These are phyloP conservation scores for Aptenodytes forsteri DNA, from an alignment of 2,113 vertebrate species.

Conservation along the genomic window DNA sequence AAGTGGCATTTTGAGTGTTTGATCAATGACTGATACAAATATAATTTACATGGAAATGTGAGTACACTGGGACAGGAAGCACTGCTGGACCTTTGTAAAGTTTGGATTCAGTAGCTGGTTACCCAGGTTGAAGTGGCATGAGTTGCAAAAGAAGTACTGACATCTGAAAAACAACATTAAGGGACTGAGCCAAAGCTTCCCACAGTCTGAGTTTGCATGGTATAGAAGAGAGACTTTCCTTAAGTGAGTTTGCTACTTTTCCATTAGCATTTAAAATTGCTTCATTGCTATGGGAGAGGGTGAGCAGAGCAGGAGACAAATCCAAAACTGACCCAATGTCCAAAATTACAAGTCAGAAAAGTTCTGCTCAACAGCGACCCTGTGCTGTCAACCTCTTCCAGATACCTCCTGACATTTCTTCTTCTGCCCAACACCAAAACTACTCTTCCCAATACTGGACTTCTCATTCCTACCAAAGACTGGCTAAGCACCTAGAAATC, in stretches of 20 bases:
- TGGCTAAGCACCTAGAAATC: background rate
- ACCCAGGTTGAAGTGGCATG: background rate
- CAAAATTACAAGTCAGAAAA: background rate
- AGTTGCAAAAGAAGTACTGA: background rate
- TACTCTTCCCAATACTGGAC: background rate
- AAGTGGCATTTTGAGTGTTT: background rate
- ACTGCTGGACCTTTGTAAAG: background rate
- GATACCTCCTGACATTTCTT: background rate
- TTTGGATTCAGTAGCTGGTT: background rate
- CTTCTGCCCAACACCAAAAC: background rate
- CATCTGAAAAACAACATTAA: background rate
- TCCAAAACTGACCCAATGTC: background rate
- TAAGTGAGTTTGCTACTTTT: background rate
- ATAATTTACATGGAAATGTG: background rate
- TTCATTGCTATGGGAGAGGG: background rate
- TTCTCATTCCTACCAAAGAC: background rate
- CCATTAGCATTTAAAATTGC: background rate
- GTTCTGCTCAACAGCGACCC: background rate
- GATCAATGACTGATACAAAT: background rate
- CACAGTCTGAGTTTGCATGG: background rate
- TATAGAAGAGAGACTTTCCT: background rate
- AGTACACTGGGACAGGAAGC: background rate
- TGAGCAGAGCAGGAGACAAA: background rate
- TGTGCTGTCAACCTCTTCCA: background rate
- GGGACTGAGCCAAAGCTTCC: background rate